Percentiles rank a stretch among this genome's conserved stretches.
phyloP scores from a whole-genome alignment of 2,888 invertebrate genomes.

The Gandaritis pyraliata region DNA sequence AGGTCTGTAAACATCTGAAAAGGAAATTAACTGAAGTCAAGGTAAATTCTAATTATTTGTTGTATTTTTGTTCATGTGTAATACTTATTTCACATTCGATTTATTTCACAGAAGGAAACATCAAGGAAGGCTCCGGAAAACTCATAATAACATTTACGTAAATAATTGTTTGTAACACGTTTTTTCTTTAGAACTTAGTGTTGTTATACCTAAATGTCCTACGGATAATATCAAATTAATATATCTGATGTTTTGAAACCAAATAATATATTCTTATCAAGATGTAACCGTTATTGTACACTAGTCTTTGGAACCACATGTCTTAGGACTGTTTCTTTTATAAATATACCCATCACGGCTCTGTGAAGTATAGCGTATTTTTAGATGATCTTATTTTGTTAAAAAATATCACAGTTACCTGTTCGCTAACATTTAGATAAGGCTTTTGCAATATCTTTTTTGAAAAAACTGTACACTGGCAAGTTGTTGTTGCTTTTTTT shows the following conservation, averaged over 20 bases:
- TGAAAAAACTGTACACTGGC: slow-evolving; percentile 44
- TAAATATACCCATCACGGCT: slow-evolving; percentile 53
- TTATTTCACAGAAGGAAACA: slow-evolving; percentile 46
- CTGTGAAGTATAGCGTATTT: slow-evolving; percentile 73
- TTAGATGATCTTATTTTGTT: slow-evolving; percentile 81
- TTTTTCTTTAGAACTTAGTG: slow-evolving; percentile 58
- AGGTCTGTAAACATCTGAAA: slow-evolving; percentile 74
- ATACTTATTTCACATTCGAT: neutral
- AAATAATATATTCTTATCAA: slow-evolving; percentile 52
- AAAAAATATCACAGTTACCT: slow-evolving; percentile 65
- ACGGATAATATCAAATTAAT: slow-evolving; percentile 54
- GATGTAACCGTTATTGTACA: slow-evolving; percentile 40
- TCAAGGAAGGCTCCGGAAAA: slow-evolving; percentile 45
- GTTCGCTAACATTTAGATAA: slow-evolving; percentile 67
- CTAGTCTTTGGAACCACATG: slow-evolving; percentile 61
- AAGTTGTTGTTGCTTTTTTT: slow-evolving; percentile 41
- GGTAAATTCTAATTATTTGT: slow-evolving; percentile 46
- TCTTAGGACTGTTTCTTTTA: slow-evolving; percentile 59
- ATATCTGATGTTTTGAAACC: slow-evolving; percentile 54
- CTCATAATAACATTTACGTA: slow-evolving; percentile 40
- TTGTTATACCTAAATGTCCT: slow-evolving; percentile 57
- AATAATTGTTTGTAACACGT: slow-evolving; percentile 54
- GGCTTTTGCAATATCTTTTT: slow-evolving; percentile 60
- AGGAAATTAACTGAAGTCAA: slow-evolving; percentile 57
- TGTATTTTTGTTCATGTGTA: neutral